phyloP scores from a whole-genome alignment of 2,113 vertebrate genomes.

The Apodemus speciosus region DNA sequence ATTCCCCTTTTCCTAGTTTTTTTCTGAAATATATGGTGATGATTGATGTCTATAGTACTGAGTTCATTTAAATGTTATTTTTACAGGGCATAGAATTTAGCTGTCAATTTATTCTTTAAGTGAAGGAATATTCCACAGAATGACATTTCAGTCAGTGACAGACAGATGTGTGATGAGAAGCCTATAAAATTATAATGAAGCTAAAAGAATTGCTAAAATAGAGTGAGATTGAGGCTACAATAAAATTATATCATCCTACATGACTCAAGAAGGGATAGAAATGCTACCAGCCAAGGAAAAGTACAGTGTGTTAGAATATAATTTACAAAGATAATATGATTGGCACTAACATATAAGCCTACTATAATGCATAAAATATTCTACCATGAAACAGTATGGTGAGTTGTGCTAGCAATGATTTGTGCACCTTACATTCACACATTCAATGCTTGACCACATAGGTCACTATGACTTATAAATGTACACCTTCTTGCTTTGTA shows the following conservation, averaged over 20 bases:
- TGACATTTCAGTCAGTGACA: not conserved
- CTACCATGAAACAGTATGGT: not conserved
- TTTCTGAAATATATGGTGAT: not conserved
- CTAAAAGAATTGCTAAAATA: not conserved
- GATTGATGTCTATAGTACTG: not conserved
- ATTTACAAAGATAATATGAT: not conserved
- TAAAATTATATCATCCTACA: not conserved
- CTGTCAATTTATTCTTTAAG: not conserved
- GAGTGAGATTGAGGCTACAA: accelerated
- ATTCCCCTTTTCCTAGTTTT: not conserved
- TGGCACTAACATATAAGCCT: not conserved
- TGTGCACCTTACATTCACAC: too few species aligned
- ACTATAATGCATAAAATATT: not conserved
- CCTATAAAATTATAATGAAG: not conserved
- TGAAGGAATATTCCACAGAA: not conserved
- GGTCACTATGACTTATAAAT: too few species aligned
- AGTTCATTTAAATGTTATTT: not conserved
- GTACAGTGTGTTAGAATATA: not conserved
- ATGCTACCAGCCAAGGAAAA: not conserved
- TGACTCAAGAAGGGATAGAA: not conserved
- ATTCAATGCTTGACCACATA: not conserved
- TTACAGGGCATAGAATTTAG: not conserved
- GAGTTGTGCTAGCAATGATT: not conserved
- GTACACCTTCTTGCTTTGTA: not conserved
- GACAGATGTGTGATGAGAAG: not conserved